These are phyloP conservation scores for Simalia tracyae DNA, from an alignment of 2,797 vertebrate species.

Conservation along the genomic window DNA sequence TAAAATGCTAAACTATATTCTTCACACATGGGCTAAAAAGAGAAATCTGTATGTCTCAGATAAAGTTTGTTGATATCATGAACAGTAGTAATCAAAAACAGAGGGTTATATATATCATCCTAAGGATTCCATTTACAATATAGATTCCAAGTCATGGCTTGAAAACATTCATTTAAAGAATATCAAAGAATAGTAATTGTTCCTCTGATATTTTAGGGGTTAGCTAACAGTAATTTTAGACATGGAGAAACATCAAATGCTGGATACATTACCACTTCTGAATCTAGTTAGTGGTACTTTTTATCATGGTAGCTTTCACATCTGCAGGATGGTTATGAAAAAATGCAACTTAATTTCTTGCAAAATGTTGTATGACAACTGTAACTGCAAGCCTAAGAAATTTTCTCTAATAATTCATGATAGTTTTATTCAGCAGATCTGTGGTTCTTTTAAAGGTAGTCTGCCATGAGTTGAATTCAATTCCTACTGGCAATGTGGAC, in stretches of 20 bases:
- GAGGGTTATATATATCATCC: neutral
- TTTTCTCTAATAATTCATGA: slow-evolving; percentile 16
- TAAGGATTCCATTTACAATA: neutral
- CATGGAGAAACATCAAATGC: neutral
- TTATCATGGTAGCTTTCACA: neutral
- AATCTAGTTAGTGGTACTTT: neutral
- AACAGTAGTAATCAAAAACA: neutral
- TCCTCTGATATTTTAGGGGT: neutral
- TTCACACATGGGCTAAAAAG: neutral
- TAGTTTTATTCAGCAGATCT: slow-evolving; percentile 18
- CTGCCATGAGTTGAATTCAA: neutral
- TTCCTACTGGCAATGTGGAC: neutral
- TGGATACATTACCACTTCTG: neutral
- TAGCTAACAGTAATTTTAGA: neutral
- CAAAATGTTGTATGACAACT: neutral
- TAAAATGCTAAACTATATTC: neutral
- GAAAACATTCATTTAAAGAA: neutral
- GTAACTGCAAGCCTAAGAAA: neutral
- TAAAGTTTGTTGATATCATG: neutral
- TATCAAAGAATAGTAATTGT: neutral
- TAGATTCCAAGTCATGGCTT: neutral
- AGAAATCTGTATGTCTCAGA: neutral
- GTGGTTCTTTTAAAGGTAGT: neutral
- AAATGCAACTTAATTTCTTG: neutral
- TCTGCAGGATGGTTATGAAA: neutral